Percentiles rank a stretch among this genome's conserved stretches.
Evolutionary conservation across 2,888 invertebrate species (phyloP).

Genomic region (Entomobrya proxima): DNA sequence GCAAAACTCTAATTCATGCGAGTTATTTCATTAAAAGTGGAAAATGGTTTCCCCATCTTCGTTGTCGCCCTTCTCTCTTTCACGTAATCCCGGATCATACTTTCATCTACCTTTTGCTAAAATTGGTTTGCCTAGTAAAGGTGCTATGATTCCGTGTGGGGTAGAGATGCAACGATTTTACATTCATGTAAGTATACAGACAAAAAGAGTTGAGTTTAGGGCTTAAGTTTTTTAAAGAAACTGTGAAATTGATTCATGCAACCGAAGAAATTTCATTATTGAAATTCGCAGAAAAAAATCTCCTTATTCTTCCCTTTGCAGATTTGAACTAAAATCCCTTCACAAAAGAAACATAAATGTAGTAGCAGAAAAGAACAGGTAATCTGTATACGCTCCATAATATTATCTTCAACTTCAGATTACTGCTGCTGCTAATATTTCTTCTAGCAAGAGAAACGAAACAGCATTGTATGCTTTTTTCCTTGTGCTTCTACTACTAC

Average conservation of each 20-base stretch:
- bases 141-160: background rate
- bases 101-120: background rate
- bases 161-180: too few relatives aligned
- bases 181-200: too few relatives aligned
- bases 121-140: background rate
- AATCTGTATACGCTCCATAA: background rate
- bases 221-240: background rate
- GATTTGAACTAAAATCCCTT: background rate
- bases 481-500: background rate
- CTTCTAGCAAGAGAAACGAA: background rate
- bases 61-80: background rate
- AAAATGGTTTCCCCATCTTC: constrained; percentile 4
- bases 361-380: background rate
- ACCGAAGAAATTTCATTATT: constrained; percentile 61
- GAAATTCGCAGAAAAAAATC: constrained; percentile 34
- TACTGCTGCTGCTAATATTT: background rate
- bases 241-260: constrained; percentile 60
- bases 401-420: too few relatives aligned
- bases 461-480: background rate
- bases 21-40: constrained; percentile 59
- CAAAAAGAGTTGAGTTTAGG: too few relatives aligned
- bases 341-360: background rate
- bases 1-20: constrained; percentile 55
- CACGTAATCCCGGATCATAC: background rate
- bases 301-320: background rate